A percentile compares a stretch with the other conserved stretches of the same genome.
Evolutionary conservation across 2,113 vertebrate species (phyloP).

Genomic region (Canis aureus): DNA sequence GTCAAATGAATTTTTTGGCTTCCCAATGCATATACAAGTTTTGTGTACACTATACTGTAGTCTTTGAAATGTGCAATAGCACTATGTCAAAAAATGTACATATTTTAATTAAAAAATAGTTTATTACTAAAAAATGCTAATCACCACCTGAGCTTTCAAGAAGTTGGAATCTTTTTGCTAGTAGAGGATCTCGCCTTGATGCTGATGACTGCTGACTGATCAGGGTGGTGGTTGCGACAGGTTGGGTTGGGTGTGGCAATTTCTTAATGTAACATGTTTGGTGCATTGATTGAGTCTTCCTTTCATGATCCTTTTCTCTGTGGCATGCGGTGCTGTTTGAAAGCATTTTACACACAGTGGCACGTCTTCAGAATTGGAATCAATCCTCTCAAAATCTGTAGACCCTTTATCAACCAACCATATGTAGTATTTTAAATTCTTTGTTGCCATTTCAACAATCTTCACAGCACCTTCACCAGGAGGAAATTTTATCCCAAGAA

Average conservation of each 20-base stretch:
- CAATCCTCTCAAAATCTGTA: neutral
- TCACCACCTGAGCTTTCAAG: too few relatives aligned
- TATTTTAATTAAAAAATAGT: too few relatives aligned
- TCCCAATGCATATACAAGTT: neutral
- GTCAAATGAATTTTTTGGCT: neutral
- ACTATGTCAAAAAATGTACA: too few relatives aligned
- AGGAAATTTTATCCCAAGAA: neutral
- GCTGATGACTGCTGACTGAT: neutral
- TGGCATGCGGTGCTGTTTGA: neutral
- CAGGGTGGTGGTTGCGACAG: neutral
- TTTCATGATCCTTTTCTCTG: neutral
- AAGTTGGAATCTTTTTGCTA: neutral
- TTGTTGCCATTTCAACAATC: neutral
- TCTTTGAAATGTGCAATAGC: too few relatives aligned
- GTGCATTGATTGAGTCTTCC: neutral
- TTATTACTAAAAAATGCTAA: too few relatives aligned
- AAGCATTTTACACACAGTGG: neutral
- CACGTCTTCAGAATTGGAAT: neutral
- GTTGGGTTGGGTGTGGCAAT: neutral
- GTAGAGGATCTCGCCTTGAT: neutral
- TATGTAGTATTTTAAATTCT: neutral
- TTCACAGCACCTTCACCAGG: neutral
- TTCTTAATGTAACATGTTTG: neutral
- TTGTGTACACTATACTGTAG: too few relatives aligned
- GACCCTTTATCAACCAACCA: neutral